Evolutionary conservation across 2,888 invertebrate species (phyloP), one percentile per base, ranked within the genome.

Genomic region (Parthenolecanium corni): DNA sequence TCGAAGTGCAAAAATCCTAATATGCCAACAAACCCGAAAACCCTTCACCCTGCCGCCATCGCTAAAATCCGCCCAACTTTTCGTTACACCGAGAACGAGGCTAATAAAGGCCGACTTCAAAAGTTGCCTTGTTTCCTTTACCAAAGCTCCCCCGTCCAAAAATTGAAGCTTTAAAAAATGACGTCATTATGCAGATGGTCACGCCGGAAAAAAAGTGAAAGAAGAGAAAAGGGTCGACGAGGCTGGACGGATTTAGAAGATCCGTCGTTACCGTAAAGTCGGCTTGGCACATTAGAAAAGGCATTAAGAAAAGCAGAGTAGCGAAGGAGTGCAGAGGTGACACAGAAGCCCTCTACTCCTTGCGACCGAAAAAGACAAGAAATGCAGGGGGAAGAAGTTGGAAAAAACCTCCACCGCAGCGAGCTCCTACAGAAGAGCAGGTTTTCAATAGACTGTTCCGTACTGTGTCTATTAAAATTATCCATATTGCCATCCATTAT

Each of bases 151-250:
- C 21, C 23, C 21, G 12, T 18, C 11, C 5, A 16, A 49, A 49
- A 49, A 49, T 49, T 23, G 49, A 49, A 20, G 49, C 21, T 49
- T 49, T 49, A 38, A 40, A 57, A 49, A 61, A 61, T 61, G 61
- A 61, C 61, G 61, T 61, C 61, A 61, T 61, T 61, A 61, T 61
- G 61, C 61, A 61, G 61, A 61, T 61, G 61, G 61, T 61, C 61
- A 61, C 61, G 38, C 40, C 31, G 61, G 49, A 21, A 21, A 20
- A 44, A 44, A 44, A 20, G n/a, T 14, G n/a, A 2, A 20, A 44
- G 6, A 5, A 1, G 2, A 44, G 20, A n/a, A 44, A 44, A n/a
- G n/a, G 9, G n/a, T 14, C 9, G n/a, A 47, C 49, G 51, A 51
- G 61, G 61, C 49, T 51, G 21, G 61, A 49, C 49, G 49, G 23